These are phyloP conservation scores for Candidula unifasciata DNA, from an alignment of 2,888 invertebrate genomes.

Conservation along the genomic window DNA sequence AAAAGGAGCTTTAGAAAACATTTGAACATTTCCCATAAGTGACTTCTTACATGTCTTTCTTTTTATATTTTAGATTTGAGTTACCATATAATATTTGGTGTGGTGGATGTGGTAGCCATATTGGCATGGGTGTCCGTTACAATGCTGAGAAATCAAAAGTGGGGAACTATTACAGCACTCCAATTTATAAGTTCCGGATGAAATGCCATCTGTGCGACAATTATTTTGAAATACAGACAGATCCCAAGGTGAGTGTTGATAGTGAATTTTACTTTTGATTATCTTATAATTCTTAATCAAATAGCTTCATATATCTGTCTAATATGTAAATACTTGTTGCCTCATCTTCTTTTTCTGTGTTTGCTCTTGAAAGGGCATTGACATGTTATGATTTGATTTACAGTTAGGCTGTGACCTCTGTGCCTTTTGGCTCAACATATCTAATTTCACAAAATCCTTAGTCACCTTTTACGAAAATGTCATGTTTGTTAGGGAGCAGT, in stretches of 20 bases:
- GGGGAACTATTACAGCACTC: constrained; percentile 98
- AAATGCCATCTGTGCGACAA: constrained; percentile 98
- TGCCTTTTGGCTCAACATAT: too few relatives aligned
- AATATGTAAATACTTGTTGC: too few relatives aligned
- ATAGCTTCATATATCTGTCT: too few relatives aligned
- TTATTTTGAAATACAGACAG: constrained; percentile 98
- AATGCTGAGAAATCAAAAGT: constrained; percentile 84
- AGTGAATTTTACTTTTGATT: background rate
- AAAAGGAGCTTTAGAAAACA: too few relatives aligned
- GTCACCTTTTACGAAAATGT: too few relatives aligned
- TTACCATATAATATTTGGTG: constrained; percentile 99
- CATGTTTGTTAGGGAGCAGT: too few relatives aligned
- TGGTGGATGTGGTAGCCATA: constrained; percentile 97
- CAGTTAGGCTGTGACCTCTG: too few relatives aligned
- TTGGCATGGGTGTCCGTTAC: constrained; percentile 99
- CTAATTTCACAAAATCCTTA: too few relatives aligned
- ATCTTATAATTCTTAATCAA: background rate
- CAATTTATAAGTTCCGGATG: constrained; percentile 98
- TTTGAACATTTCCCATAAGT: too few relatives aligned
- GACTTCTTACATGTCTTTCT: background rate
- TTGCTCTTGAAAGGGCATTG: too few relatives aligned
- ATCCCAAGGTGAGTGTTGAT: constrained; percentile 87
- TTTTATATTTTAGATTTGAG: constrained; percentile 84
- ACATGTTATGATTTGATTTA: too few relatives aligned
- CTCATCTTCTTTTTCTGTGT: too few relatives aligned